Base-by-base conservation (phyloP, 2,888 invertebrate species). In the Oligia latruncula region DNA sequence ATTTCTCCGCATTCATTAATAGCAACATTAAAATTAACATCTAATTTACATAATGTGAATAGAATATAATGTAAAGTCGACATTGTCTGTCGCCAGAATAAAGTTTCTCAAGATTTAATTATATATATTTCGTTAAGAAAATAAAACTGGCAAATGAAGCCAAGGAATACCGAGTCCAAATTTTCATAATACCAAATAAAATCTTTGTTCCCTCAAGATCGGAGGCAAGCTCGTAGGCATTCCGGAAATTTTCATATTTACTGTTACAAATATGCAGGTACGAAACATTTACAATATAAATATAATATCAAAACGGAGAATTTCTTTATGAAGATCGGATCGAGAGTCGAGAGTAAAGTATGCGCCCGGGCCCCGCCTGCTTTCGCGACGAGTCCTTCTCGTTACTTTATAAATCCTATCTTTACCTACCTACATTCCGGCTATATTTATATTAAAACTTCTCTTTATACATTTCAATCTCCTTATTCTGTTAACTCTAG, bases 231-330 rank as follows among this genome's bases (percentile, higher is more conserved):
- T 95, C 93, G 94, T 93, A 94, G 95, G 95, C 95, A 97, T 97
- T 96, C 95, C 93, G 93, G 95, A 96, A 95, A 97, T 97, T 97
- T 97, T 97, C 97, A 97, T 97, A 97, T 97, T 97, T 97, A 97
- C 96, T 95, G 96, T 94, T 94, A 95, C 94, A 97, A 97, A 97
- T 97, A 97, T 97, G 97, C 97, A 97, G 97, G 97, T 97, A 97
- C 94, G 94, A 95, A 95, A 95, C 94, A 95, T 96, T 96, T 94
- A 96, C 94, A 95, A 95, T 96, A 97, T 96, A 97, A 97, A 96
- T 97, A 97, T 96, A 97, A 97, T 97, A 97, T 97, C 96, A 97
- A 97, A 97, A 97, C 95, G 96, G 95, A 95, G 97, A 97, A 97
- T 96, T 97, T 96, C 95, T 96, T 96, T 97, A 97, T 97, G 97